Percentiles rank a stretch among this genome's conserved stretches.
phyloP scores from a whole-genome alignment of 2,797 vertebrate genomes.

The Pseudochaenichthys georgianus region DNA sequence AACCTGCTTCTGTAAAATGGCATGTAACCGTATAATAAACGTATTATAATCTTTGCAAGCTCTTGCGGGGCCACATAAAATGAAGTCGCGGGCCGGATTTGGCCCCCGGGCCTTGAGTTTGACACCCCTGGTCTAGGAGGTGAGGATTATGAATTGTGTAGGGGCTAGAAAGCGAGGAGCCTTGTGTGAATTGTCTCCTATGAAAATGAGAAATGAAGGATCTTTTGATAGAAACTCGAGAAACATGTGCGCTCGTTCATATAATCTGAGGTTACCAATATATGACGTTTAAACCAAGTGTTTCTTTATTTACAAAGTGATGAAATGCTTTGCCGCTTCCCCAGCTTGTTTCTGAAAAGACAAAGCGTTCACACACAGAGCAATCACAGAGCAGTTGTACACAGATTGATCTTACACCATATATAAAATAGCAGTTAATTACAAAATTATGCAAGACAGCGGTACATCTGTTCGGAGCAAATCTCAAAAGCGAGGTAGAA shows the following conservation, averaged over 20 bases:
- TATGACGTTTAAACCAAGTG: conserved; percentile 60
- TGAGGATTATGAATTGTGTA: conserved; percentile 31
- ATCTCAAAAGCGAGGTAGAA: conserved; percentile 82
- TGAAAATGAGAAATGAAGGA: not conserved
- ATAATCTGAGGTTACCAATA: conserved; percentile 15
- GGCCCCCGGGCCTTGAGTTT: no score
- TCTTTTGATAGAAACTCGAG: not conserved
- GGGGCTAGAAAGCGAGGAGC: conserved; percentile 13
- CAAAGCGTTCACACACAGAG: conserved; percentile 52
- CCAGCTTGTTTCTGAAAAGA: conserved; percentile 47
- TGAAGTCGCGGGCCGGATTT: no score
- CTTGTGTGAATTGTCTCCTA: conserved; percentile 20
- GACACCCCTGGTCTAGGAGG: not conserved
- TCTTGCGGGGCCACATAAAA: no score
- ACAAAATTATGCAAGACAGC: conserved; percentile 66
- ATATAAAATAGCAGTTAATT: conserved; percentile 68
- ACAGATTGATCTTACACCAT: conserved; percentile 51
- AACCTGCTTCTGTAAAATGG: no score
- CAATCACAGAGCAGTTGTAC: conserved; percentile 49
- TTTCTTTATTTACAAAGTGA: conserved; percentile 80
- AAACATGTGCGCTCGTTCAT: no score
- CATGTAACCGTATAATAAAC: no score
- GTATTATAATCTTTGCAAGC: no score
- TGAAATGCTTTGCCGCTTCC: conserved; percentile 48
- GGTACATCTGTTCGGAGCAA: conserved; percentile 54